Evolutionary conservation across 1,140 invertebrate species (phyloP), one percentile per base, ranked within the genome.

Genomic region (Gonatopus flavifemur): DNA sequence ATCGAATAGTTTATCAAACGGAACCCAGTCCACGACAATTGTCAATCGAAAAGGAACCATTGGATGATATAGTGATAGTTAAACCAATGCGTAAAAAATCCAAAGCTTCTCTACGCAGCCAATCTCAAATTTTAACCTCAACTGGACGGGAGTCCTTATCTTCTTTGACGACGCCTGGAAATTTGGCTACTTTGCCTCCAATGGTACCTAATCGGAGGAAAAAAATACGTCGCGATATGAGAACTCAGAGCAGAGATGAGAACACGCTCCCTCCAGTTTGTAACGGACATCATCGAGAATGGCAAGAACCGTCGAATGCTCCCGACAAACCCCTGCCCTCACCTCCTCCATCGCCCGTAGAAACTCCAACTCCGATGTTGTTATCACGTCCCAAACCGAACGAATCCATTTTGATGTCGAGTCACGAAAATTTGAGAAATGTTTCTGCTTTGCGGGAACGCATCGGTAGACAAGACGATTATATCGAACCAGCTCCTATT

Each of bases 21-120:
- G 71, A 77, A 13, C 40, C 18, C 12, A 20, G 52, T 22, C 60
- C 56, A 0, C 20, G 51, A 3, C 49, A 62, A 7, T 49, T 48
- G 4, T 35, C 51, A 4, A 12, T 25, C 2, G 43, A 40, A 12
- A 25, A 30, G 8, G 74, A 72, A 20, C 70, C 64, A 0, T 39
- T 77, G 4, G 75, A 77, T 21, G 72, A 78, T 9, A 76, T 78
- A 7, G 67, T 78, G 1, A 58, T 78, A 0, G 62, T 79, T 0
- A 79, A 78, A 39, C 77, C 77, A 0, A 40, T 57, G 0, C 61
- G 77, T 6, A 58, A 72, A 16, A 77, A 77, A 46, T 77, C 74
- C 0, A 71, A 59, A 15, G 59, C 63, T 3, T 66, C 64, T 0
- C 32, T 53, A 3, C 46, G 56, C 3, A 69, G 67, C 33, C 50